Evolutionary conservation across 2,113 vertebrate species (phyloP).

Genomic region (Megatriorchis doriae): DNA sequence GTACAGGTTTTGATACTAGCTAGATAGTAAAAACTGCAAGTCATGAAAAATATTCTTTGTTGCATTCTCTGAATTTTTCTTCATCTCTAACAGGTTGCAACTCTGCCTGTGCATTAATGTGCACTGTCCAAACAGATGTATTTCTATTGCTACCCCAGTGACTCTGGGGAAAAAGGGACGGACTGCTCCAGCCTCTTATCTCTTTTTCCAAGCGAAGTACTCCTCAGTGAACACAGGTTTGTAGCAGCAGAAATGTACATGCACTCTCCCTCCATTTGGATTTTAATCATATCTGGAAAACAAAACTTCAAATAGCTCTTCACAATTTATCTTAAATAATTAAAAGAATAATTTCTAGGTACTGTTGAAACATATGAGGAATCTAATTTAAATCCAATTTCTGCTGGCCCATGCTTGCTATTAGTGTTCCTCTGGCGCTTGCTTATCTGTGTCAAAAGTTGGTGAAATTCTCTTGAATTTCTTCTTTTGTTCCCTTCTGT

Average conservation of each 20-base stretch:
- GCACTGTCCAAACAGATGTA: no score
- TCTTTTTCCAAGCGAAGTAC: not conserved
- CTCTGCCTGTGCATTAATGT: not conserved
- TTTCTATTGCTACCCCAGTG: not conserved
- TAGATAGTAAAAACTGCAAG: not conserved
- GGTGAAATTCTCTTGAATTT: not conserved
- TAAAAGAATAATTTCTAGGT: not conserved
- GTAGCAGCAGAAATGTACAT: not conserved
- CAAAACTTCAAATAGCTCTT: not conserved
- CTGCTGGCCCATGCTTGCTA: not conserved
- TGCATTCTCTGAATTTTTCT: not conserved
- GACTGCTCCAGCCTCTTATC: not conserved
- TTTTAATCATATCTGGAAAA: not conserved
- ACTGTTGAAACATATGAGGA: not conserved
- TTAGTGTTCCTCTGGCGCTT: not conserved
- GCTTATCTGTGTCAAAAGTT: not conserved
- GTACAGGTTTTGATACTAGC: not conserved
- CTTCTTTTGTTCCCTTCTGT: not conserved
- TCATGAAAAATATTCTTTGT: not conserved
- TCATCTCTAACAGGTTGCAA: accelerated
- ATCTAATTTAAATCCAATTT: not conserved
- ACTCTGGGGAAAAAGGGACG: not conserved
- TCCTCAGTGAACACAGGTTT: not conserved
- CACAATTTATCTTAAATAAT: not conserved
- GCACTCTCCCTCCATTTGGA: not conserved